Conservation (phyloP, 2,113 vertebrate genomes). For the Pavo muticus region DNA sequence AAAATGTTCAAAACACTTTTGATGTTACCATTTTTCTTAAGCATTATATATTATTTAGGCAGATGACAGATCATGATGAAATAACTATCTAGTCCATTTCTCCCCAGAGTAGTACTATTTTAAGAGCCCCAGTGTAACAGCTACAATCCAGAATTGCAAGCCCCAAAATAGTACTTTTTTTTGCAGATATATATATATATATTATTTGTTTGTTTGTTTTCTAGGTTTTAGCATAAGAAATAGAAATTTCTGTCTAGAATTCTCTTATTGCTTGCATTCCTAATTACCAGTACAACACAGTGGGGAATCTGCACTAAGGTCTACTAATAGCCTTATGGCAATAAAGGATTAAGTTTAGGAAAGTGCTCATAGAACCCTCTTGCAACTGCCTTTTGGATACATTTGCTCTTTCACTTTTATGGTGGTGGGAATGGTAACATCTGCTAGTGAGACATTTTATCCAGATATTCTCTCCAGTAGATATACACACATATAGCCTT, state of each 20-base stretch:
- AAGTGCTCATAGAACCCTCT: not conserved
- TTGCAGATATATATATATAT: not conserved
- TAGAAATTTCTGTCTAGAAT: not conserved
- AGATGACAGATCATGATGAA: not conserved
- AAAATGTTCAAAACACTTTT: not conserved
- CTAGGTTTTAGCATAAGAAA: not conserved
- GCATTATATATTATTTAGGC: not conserved
- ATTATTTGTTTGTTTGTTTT: not conserved
- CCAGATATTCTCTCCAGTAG: accelerated
- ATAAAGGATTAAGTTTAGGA: not conserved
- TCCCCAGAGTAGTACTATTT: not conserved
- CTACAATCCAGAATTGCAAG: not conserved
- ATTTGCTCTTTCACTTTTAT: not conserved
- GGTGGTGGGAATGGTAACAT: not conserved
- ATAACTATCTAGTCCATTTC: accelerated
- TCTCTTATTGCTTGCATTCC: not conserved
- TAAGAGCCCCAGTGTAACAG: not conserved
- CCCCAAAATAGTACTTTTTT: accelerated
- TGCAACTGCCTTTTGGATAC: not conserved
- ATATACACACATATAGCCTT: accelerated
- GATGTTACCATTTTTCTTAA: not conserved
- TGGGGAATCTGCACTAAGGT: not conserved
- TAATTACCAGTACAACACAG: not conserved
- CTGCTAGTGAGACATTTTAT: not conserved
- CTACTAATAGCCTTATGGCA: not conserved